phyloP scores from a whole-genome alignment of 2,888 invertebrate species.

The Cordilura impudica region DNA sequence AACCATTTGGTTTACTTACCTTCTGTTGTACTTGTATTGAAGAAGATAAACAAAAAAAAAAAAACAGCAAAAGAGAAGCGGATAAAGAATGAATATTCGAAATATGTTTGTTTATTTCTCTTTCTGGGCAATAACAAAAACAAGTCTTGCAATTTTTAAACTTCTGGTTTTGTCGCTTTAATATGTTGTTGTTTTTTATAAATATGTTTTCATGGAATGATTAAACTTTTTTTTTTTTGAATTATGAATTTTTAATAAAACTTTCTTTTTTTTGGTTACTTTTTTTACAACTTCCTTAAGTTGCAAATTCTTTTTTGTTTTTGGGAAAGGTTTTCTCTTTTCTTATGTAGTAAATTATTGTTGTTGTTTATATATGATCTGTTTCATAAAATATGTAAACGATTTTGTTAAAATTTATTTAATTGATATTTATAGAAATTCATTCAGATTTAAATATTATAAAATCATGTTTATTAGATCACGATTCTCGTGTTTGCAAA shows the following conservation, averaged over 20 bases:
- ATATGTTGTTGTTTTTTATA: constrained; percentile 20
- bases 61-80: constrained; percentile 37
- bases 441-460: constrained; percentile 29
- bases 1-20: constrained; percentile 46
- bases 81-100: constrained; percentile 53
- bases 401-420: constrained; percentile 8
- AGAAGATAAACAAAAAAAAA: constrained; percentile 38
- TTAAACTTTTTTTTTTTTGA: constrained; percentile 40
- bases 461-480: constrained; percentile 70
- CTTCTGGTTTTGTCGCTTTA: constrained; percentile 31
- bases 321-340: constrained; percentile 30
- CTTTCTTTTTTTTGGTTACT: constrained; percentile 34
- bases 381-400: background rate
- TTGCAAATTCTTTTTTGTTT: constrained; percentile 15
- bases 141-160: constrained; percentile 40
- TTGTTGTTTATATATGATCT: constrained; percentile 8
- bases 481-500: constrained; percentile 75
- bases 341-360: background rate
- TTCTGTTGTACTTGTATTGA: constrained; percentile 12
- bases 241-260: constrained; percentile 25
- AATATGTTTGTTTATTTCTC: constrained; percentile 39
- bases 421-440: constrained; percentile 29
- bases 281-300: constrained; percentile 34
- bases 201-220: constrained; percentile 40
- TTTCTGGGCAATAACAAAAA: constrained; percentile 27